phyloP scores from a whole-genome alignment of 2,888 invertebrate genomes.

The Saturnia japonica region DNA sequence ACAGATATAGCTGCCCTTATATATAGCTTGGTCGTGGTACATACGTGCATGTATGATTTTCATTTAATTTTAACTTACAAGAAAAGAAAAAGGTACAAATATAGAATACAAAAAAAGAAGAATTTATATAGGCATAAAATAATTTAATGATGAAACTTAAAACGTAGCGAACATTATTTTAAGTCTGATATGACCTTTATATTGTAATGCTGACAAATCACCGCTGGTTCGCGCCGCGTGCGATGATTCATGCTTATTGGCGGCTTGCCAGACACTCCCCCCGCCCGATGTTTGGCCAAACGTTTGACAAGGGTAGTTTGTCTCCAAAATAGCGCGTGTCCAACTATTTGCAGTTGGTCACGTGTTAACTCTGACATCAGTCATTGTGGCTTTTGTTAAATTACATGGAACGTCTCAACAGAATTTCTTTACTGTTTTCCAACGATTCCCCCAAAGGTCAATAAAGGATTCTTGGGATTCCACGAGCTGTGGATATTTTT shows the following conservation, averaged over 20 bases:
- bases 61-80: no score
- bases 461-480: no score
- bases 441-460: not conserved
- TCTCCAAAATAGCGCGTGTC: conserved; percentile 20
- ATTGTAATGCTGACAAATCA: conserved; percentile 72
- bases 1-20: not conserved
- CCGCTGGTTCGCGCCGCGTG: conserved; percentile 59
- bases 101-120: no score
- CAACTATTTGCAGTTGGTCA: conserved; percentile 22
- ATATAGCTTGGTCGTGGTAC: no score
- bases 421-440: not conserved
- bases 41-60: no score
- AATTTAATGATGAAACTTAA: not conserved
- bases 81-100: no score
- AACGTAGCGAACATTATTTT: not conserved
- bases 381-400: conserved; percentile 1
- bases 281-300: conserved; percentile 36
- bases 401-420: not conserved
- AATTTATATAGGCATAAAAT: not conserved
- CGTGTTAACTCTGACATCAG: conserved; percentile 16
- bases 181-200: conserved; percentile 20
- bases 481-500: no score
- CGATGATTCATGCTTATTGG: conserved; percentile 73
- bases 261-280: conserved; percentile 55
- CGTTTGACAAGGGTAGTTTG: conserved; percentile 27